Conservation (phyloP, 2,888 invertebrate species). For the Nineta flava region DNA sequence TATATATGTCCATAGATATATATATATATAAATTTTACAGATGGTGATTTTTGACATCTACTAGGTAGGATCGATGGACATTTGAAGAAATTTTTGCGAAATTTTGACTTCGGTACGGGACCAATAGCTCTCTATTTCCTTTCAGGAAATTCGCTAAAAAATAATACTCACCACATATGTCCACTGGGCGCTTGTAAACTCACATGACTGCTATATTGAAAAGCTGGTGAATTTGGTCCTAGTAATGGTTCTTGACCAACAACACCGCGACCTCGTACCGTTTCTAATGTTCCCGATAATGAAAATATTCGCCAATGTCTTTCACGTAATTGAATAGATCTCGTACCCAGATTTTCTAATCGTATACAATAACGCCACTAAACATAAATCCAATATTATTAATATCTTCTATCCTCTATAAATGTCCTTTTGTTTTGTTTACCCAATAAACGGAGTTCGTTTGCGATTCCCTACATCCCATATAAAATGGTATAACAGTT, state of each 20-base stretch:
- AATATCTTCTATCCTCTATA: neutral
- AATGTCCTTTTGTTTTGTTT: conserved; percentile 17
- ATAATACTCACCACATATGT: conserved; percentile 83
- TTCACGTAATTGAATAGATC: conserved; percentile 84
- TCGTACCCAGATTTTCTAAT: conserved; percentile 80
- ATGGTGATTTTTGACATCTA: no score
- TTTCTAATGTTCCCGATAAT: conserved; percentile 82
- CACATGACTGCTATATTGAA: conserved; percentile 96
- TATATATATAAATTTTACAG: neutral
- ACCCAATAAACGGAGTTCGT: conserved; percentile 89
- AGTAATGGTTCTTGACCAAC: conserved; percentile 96
- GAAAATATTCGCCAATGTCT: conserved; percentile 98
- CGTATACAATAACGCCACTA: conserved; percentile 97
- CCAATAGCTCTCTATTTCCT: no score
- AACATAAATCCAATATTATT: conserved; percentile 14
- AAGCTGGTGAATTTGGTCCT: conserved; percentile 76
- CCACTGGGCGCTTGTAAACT: conserved; percentile 94
- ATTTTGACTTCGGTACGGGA: no score
- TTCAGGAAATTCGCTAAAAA: no score
- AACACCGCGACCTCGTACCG: conserved; percentile 85
- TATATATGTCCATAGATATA: conserved; percentile 1
- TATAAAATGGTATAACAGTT: conserved; percentile 96
- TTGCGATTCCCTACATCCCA: conserved; percentile 87
- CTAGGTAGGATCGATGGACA: no score
- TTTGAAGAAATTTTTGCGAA: no score